Base-by-base conservation (phyloP, 2,113 vertebrate species). In the Muntiacus reevesi region DNA sequence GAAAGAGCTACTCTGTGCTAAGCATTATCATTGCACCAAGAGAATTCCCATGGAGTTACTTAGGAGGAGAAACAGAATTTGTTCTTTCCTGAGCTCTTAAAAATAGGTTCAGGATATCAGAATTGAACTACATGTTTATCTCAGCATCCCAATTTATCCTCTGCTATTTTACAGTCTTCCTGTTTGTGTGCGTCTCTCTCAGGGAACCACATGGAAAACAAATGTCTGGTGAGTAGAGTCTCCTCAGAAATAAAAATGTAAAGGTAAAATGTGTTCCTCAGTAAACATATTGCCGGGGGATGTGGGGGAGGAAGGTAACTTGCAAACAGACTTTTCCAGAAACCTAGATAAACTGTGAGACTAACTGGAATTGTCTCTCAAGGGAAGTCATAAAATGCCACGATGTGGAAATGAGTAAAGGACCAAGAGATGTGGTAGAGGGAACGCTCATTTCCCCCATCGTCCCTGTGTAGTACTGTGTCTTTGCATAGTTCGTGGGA, bases 1-100 rank as follows among this genome's bases (percentile, higher is more conserved):
- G 19, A 45, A 47, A 97, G 45, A 62, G 23, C n/a, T 30, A 9
- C 52, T 87, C 76, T 78, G 33, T 25, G 83, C 27, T 88, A 17
- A 40, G 7, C 13, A 7, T 91, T 67, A 52, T 33, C 5, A 6
- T 4, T 13, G 30, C 57, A 55, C 78, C 57, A 25, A 94, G 85
- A 83, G 84, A 60, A 92, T 93, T 85, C 86, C 90, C 96, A 45
- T 45, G 87, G 90, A 95, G 62, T 87, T 79, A 84, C 74, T 74
- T 74, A 76, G 47, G 79, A 47, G 28, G 43, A 36, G 57, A 86
- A 91, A 52, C 27, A 85, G 79, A 85, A 52, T 57, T 91, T 88
- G 27, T 47, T 94, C 90, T 98, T 96, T 91, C 90, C 93, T 89
- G 36, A 47, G 52, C 67, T 95, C 91, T 95, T 79, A 97, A 97